Conservation (phyloP, 2,113 vertebrate genomes). For the Aphyosemion australe region DNA sequence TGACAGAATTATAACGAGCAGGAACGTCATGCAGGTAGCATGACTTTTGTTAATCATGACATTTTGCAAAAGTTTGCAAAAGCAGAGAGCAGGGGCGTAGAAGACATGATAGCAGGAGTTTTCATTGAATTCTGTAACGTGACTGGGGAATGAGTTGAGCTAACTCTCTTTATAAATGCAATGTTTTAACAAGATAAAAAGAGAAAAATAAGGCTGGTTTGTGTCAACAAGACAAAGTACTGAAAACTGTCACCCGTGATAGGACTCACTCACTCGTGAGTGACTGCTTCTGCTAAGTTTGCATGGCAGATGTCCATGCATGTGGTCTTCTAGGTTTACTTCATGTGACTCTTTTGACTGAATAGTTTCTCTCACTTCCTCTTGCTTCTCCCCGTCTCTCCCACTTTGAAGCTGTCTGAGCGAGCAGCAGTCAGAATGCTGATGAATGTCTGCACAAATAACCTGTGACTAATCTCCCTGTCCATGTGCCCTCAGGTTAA, state of each 20-base stretch:
- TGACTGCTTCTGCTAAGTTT: constrained; percentile 13
- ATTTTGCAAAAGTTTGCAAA: too few species aligned
- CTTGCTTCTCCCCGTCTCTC: constrained; percentile 24
- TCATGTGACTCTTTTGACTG: constrained; percentile 40
- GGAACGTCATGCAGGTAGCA: not conserved
- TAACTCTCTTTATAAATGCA: not conserved
- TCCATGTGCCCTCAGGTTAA: constrained; percentile 40
- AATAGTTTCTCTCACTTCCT: constrained; percentile 30
- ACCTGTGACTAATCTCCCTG: constrained; percentile 51
- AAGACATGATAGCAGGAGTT: too few species aligned
- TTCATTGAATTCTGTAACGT: too few species aligned
- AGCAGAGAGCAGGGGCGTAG: too few species aligned
- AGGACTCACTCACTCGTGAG: not conserved
- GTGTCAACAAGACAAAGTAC: not conserved
- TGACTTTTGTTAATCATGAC: too few species aligned
- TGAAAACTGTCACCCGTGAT: not conserved
- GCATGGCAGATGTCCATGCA: constrained; percentile 16
- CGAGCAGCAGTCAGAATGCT: constrained; percentile 57
- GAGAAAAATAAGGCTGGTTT: not conserved
- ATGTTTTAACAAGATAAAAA: not conserved
- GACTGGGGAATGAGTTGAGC: not conserved
- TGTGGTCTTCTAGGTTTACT: constrained; percentile 25
- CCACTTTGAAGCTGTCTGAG: constrained; percentile 51
- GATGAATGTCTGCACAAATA: constrained; percentile 64
- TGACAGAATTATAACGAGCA: not conserved